Percentiles rank a stretch among this genome's conserved stretches.
These are phyloP conservation scores for Heterohyrax brucei DNA, from an alignment of 2,797 vertebrate species.

Conservation along the genomic window DNA sequence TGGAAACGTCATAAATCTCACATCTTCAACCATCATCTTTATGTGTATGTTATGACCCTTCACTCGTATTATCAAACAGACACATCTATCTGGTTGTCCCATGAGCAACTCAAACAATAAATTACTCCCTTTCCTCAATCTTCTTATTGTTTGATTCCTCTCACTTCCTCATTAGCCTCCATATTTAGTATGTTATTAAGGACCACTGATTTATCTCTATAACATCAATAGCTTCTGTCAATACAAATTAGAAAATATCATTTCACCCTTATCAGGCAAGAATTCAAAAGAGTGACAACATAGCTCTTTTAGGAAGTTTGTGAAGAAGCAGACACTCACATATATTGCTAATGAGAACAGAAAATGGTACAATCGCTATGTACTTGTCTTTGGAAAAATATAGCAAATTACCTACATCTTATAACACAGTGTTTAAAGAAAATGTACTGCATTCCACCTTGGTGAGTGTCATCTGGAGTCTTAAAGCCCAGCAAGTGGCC, in stretches of 20 bases:
- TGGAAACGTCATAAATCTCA: background rate
- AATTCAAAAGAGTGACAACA: slow-evolving; percentile 18
- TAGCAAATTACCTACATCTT: background rate
- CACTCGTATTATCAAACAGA: background rate
- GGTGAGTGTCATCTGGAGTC: no score
- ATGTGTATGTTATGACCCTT: background rate
- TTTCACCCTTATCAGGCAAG: background rate
- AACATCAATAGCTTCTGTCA: background rate
- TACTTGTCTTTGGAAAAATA: background rate
- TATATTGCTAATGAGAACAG: background rate
- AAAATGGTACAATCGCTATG: background rate
- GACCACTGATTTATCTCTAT: background rate
- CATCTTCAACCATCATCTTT: background rate
- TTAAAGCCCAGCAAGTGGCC: no score
- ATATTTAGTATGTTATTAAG: slow-evolving; percentile 36
- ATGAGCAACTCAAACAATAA: slow-evolving; percentile 8
- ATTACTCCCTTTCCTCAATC: background rate
- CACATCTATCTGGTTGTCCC: background rate
- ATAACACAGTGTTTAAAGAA: no score
- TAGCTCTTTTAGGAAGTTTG: background rate
- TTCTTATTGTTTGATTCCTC: slow-evolving; percentile 9
- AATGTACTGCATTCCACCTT: no score
- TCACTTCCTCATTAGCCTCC: background rate
- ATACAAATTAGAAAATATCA: slow-evolving; percentile 29
- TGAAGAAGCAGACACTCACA: background rate